Conservation (phyloP, 2,113 vertebrate genomes). For the Sorex araneus region DNA sequence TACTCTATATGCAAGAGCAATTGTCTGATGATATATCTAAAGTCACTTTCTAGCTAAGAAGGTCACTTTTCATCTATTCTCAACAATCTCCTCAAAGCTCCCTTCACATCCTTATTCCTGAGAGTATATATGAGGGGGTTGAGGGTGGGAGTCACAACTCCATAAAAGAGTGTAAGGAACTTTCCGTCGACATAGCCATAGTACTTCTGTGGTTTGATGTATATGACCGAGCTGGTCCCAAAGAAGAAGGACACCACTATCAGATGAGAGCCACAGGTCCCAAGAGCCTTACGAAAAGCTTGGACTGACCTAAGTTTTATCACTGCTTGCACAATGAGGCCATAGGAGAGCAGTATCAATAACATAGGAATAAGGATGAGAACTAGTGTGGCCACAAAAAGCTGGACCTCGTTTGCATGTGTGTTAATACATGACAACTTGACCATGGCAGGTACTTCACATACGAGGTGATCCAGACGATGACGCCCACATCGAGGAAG, state of each 20-base stretch:
- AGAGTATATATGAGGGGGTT: constrained; percentile 64
- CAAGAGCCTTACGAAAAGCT: constrained; percentile 21
- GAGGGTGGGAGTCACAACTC: constrained; percentile 54
- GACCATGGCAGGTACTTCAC: constrained; percentile 75
- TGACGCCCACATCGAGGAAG: constrained; percentile 69
- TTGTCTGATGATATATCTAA: not conserved
- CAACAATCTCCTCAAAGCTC: constrained; percentile 11
- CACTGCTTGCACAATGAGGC: constrained; percentile 6
- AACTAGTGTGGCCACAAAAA: constrained; percentile 48
- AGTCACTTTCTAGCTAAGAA: not conserved
- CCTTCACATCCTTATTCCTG: constrained; percentile 57
- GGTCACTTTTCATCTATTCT: not conserved
- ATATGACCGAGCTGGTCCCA: constrained; percentile 34
- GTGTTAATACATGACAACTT: constrained; percentile 68
- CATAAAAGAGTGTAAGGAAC: constrained; percentile 58
- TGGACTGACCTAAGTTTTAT: constrained; percentile 41
- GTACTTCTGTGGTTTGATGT: constrained; percentile 33
- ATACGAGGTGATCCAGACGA: constrained; percentile 70
- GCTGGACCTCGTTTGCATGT: constrained; percentile 50
- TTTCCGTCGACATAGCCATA: constrained; percentile 8
- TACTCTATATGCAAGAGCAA: not conserved
- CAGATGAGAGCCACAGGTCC: constrained; percentile 55
- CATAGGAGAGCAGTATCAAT: constrained; percentile 54
- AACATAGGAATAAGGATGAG: constrained; percentile 34
- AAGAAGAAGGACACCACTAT: not conserved